Conservation (phyloP, 2,888 invertebrate genomes). For the Tipula helvola region DNA sequence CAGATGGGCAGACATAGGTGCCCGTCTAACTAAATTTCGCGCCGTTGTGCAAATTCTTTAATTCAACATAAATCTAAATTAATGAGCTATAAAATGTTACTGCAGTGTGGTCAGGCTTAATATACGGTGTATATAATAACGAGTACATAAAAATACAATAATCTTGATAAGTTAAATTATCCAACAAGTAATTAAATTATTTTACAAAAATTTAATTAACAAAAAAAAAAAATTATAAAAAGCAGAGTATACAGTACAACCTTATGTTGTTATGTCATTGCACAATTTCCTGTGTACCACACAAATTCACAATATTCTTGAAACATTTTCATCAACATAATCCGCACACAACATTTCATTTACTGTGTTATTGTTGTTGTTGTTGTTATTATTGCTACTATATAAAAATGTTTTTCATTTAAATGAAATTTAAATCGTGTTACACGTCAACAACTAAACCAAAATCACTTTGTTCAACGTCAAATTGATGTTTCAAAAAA, state of each 20-base stretch:
- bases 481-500: not conserved
- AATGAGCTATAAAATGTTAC: not conserved
- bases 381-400: not conserved
- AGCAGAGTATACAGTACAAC: not conserved
- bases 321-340: not conserved
- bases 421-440: not conserved
- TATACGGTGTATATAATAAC: not conserved
- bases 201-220: not conserved
- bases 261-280: not conserved
- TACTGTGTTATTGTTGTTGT: not conserved
- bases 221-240: not conserved
- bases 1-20: not conserved
- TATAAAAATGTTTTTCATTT: not conserved
- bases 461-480: not conserved
- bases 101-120: not conserved
- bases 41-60: not conserved
- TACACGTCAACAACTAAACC: not conserved
- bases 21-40: not conserved
- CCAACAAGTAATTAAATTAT: not conserved
- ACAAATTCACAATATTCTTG: not conserved
- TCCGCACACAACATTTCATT: not conserved
- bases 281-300: not conserved
- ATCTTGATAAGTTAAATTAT: slow-evolving; percentile 15
- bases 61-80: not conserved
- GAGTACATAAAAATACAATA: not conserved